Conservation (phyloP, 1,140 invertebrate species). For the Leptonema lineaticorne region DNA sequence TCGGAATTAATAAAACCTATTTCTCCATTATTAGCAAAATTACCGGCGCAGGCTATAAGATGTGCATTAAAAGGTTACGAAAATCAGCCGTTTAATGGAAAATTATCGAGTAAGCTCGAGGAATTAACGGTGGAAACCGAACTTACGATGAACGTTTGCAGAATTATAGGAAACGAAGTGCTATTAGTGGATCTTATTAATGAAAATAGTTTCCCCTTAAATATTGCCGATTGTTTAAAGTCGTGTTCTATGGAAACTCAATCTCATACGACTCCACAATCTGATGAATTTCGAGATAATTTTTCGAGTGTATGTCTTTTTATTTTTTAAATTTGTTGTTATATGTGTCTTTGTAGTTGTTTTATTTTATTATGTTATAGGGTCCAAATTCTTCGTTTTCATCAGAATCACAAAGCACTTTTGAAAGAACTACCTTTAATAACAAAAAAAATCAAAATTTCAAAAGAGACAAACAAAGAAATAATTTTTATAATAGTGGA, state of each 20-base stretch:
- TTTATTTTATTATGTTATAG: not conserved
- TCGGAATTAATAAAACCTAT: conserved; percentile 62
- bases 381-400: not conserved
- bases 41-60: conserved; percentile 73
- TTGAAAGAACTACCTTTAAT: no score
- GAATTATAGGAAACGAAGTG: conserved; percentile 51
- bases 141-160: conserved; percentile 60
- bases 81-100: conserved; percentile 45
- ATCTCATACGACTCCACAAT: not conserved
- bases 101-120: conserved; percentile 48
- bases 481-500: not conserved
- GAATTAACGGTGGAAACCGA: conserved; percentile 48
- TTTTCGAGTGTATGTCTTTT: no score
- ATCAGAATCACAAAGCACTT: no score
- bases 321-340: not conserved
- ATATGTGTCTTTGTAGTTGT: not conserved
- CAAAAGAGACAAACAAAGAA: not conserved
- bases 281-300: no score
- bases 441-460: not conserved
- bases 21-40: conserved; percentile 61
- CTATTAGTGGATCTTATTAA: conserved; percentile 58
- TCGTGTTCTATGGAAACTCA: not conserved
- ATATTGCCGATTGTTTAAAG: conserved; percentile 46
- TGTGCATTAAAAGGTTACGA: conserved; percentile 63
- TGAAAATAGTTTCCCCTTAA: conserved; percentile 44